Evolutionary conservation across 2,888 invertebrate genomes (phyloP).

Genomic region (Aporophyla nigra): DNA sequence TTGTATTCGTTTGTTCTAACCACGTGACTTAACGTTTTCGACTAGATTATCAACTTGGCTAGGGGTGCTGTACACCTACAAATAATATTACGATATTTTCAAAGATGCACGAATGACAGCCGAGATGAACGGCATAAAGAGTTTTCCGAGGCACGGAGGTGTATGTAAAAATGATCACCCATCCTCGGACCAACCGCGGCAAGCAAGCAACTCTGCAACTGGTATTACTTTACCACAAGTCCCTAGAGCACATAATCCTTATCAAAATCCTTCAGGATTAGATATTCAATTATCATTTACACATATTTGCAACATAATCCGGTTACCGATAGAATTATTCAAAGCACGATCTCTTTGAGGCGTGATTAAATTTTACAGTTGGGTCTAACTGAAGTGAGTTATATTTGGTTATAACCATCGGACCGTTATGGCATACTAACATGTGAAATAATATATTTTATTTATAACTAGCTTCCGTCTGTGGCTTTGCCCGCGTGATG

Average conservation of each 20-base stretch:
- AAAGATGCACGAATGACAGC: too few relatives aligned
- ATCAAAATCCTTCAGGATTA: conserved; percentile 40
- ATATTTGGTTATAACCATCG: conserved; percentile 50
- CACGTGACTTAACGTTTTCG: too few relatives aligned
- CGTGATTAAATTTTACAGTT: conserved; percentile 68
- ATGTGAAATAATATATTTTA: conserved; percentile 30
- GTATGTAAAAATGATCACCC: too few relatives aligned
- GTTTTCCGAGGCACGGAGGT: too few relatives aligned
- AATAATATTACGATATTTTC: too few relatives aligned
- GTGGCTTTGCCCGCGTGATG: too few relatives aligned
- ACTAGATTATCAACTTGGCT: too few relatives aligned
- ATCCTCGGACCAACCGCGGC: too few relatives aligned
- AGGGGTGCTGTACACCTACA: too few relatives aligned
- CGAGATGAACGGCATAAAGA: too few relatives aligned
- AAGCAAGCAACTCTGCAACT: too few relatives aligned
- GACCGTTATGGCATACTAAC: conserved; percentile 61
- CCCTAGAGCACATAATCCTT: not conserved
- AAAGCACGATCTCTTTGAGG: conserved; percentile 66
- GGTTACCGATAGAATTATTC: conserved; percentile 61
- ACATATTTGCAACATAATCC: conserved; percentile 65
- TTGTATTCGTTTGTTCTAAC: too few relatives aligned
- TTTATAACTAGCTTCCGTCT: conserved; percentile 1
- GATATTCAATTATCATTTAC: conserved; percentile 65
- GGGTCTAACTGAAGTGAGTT: conserved; percentile 58
- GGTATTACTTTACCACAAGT: not conserved